Percentiles rank a stretch among this genome's conserved stretches.
Conservation (phyloP, 2,888 invertebrate genomes). For the Punctoribates punctum region DNA sequence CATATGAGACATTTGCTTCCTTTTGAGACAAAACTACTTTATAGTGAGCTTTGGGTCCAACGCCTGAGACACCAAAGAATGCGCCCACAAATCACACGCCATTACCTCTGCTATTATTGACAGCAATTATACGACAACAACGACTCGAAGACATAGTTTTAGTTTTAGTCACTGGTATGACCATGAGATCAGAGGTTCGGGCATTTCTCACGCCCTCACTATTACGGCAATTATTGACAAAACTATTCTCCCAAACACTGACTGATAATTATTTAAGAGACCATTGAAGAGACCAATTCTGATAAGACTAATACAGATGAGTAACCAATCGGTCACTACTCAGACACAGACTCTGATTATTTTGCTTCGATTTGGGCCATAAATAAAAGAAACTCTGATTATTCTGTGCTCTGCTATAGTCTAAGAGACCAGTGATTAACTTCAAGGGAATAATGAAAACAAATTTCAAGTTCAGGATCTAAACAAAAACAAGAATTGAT, state of each 20-base stretch:
- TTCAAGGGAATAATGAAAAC: neutral
- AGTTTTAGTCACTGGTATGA: neutral
- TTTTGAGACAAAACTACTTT: slow-evolving; percentile 32
- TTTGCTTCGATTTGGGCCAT: no score
- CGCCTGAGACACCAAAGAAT: slow-evolving; percentile 32
- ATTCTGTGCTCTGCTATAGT: neutral
- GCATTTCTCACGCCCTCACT: slow-evolving; percentile 37
- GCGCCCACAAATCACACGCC: slow-evolving; percentile 34
- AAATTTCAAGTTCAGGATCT: neutral
- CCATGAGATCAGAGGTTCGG: slow-evolving; percentile 13
- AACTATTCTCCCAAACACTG: slow-evolving; percentile 7
- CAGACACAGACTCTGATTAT: no score
- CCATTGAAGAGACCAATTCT: neutral
- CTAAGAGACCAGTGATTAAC: neutral
- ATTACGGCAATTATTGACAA: slow-evolving; percentile 21
- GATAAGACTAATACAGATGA: slow-evolving; percentile 2
- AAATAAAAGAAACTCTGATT: no score
- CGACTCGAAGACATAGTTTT: slow-evolving; percentile 1
- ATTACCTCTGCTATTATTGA: neutral
- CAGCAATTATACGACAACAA: slow-evolving; percentile 15
- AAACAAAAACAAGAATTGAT: slow-evolving; percentile 28
- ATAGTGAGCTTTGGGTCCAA: neutral
- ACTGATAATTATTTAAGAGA: slow-evolving; percentile 7
- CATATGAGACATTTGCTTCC: slow-evolving; percentile 27
- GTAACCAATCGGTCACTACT: neutral